A percentile compares a stretch with the other conserved stretches of the same genome.
Evolutionary conservation across 2,888 invertebrate genomes (phyloP).

Genomic region (Acrobasis repandana): DNA sequence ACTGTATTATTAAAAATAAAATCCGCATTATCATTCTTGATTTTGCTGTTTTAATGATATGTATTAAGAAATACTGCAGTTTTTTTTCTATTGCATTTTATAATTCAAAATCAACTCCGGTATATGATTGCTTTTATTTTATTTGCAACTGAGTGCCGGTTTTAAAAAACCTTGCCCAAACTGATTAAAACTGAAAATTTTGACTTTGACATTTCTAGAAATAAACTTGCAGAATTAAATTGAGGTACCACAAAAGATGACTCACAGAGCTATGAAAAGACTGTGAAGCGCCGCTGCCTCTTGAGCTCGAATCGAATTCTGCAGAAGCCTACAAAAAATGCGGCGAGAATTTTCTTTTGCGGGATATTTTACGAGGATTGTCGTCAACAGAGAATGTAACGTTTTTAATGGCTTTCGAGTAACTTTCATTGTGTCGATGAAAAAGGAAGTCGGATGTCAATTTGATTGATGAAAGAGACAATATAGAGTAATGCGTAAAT

Average conservation of each 20-base stretch:
- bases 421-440: neutral
- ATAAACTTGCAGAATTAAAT: conserved; percentile 6
- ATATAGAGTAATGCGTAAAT: no score
- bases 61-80: no score
- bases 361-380: conserved; percentile 27
- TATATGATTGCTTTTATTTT: no score
- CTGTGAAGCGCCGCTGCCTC: conserved; percentile 27
- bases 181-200: no score
- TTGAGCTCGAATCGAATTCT: conserved; percentile 38
- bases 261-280: conserved; percentile 36
- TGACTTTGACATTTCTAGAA: neutral
- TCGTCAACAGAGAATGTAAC: neutral
- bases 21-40: no score
- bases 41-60: no score
- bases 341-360: conserved; percentile 33
- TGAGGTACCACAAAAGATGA: conserved; percentile 29
- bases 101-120: no score
- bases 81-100: no score
- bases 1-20: no score
- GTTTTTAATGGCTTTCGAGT: neutral
- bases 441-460: neutral
- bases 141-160: no score
- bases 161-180: no score
- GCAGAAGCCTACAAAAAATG: conserved; percentile 7
- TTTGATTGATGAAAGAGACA: no score